These are phyloP conservation scores for Geotrupes spiniger DNA, from an alignment of 2,888 invertebrate genomes.

Conservation along the genomic window DNA sequence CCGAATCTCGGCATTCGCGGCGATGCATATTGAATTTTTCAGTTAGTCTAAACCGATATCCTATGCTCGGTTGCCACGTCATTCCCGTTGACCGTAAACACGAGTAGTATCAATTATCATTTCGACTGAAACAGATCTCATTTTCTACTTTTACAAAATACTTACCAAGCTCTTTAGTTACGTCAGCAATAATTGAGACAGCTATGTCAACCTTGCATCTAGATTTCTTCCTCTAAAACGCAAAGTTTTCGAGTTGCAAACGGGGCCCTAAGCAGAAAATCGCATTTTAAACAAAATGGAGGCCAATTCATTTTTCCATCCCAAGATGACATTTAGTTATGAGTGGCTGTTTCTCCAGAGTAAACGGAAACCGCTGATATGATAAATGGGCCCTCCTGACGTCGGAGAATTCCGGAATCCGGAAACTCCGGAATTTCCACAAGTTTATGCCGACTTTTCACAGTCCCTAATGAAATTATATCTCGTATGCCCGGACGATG, in stretches of 20 bases:
- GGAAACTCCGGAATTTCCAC: slow-evolving; percentile 18
- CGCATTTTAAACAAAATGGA: slow-evolving; percentile 32
- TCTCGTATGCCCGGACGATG: not conserved
- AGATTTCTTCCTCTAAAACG: too few species aligned
- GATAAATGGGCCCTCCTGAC: slow-evolving; percentile 36
- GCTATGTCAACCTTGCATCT: too few species aligned
- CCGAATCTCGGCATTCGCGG: slow-evolving; percentile 37
- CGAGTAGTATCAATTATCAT: too few species aligned
- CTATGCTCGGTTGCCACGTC: too few species aligned
- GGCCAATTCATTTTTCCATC: slow-evolving; percentile 37
- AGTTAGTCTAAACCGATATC: slow-evolving; percentile 28
- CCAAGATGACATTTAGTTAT: slow-evolving; percentile 39
- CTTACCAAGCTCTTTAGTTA: too few species aligned
- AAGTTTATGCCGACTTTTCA: slow-evolving; percentile 5
- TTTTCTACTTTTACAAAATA: too few species aligned
- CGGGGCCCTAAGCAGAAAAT: slow-evolving; percentile 12
- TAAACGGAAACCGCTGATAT: slow-evolving; percentile 32
- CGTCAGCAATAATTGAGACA: too few species aligned
- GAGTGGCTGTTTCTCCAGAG: slow-evolving; percentile 36
- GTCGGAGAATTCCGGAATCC: slow-evolving; percentile 30
- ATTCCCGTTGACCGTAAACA: too few species aligned
- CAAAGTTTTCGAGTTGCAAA: too few species aligned
- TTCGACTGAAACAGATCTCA: too few species aligned
- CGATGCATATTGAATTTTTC: slow-evolving; percentile 41
- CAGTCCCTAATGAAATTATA: slow-evolving; percentile 4